These are phyloP conservation scores for Nothura maculosa DNA, from an alignment of 2,797 vertebrate genomes.

Conservation along the genomic window DNA sequence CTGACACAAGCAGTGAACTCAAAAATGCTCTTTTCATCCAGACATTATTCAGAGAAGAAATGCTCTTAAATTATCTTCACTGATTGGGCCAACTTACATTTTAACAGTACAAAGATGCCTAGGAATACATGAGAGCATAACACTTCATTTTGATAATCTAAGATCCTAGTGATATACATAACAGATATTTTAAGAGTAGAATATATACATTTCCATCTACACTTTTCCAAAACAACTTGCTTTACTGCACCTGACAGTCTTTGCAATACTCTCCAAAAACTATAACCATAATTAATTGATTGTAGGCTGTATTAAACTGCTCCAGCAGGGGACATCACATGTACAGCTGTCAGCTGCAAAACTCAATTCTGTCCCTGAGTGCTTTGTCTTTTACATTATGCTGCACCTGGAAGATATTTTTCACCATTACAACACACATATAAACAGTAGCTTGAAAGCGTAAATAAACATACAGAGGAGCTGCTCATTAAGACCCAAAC, in stretches of 20 bases:
- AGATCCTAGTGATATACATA: not conserved
- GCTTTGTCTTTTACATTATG: constrained; percentile 38
- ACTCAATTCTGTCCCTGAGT: not conserved
- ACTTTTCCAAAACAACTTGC: not conserved
- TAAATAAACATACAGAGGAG: constrained; percentile 40
- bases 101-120: constrained; percentile 1
- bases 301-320: constrained; percentile 48
- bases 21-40: constrained; percentile 38
- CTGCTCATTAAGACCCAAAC: constrained; percentile 29
- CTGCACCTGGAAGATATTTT: constrained; percentile 66
- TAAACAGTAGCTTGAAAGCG: constrained; percentile 36
- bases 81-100: constrained; percentile 22
- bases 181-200: not conserved
- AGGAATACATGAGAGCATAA: not conserved
- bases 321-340: constrained; percentile 36
- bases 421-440: constrained; percentile 46
- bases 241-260: not conserved
- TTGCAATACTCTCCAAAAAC: not conserved
- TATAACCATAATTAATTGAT: constrained; percentile 45
- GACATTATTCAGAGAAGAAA: not conserved
- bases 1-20: constrained; percentile 27
- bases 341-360: constrained; percentile 65
- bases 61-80: constrained; percentile 22
- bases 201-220: not conserved
- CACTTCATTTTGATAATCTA: not conserved